Evolutionary conservation across 2,797 vertebrate species (phyloP), one percentile per base, ranked within the genome.

Genomic region (Poecilia picta): DNA sequence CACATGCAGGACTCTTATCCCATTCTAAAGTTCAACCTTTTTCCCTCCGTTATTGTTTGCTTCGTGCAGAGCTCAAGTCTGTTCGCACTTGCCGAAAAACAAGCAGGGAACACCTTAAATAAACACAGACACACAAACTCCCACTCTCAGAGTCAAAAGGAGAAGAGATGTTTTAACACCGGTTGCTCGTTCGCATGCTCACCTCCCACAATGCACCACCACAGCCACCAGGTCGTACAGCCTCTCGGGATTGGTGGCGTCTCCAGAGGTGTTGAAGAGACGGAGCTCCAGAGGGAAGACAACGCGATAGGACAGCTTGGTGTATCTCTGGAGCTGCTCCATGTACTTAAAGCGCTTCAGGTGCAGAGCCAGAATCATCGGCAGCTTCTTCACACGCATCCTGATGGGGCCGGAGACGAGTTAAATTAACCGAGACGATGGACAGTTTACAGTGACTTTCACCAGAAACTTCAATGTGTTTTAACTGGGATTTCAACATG

Each of bases 291-390:
- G 95, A 0, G 98, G 98, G 93, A 99, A 99, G 75, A 99, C 98
- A 3, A 99, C 98, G 0, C 98, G 97, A 76, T 99, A 99, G 15
- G 98, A 99, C 81, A 99, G 96, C 94, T 99, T 99, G 74, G 98
- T 99, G 78, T 99, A 99, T 83, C 98, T 97, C 93, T 99, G 98
- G 72, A 99, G 90, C 85, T 99, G 98, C 85, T 99, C 98, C 98
- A 99, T 99, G 83, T 99, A 99, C 93, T 99, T 99, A 92, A 99
- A 99, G 75, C 98, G 95, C 93, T 99, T 99, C 74, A 99, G 96
- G 91, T 99, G 98, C 88, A 99, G 95, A 76, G 98, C 98, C 94
- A 99, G 91, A 88, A 99, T 99, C 98, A 99, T 99, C 6, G 98
- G 98, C 86, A 99, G 93, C 91, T 98, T 98, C 95, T 99, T 99